Conservation (phyloP, 2,888 invertebrate species). For the Cryptus viduatorius region DNA sequence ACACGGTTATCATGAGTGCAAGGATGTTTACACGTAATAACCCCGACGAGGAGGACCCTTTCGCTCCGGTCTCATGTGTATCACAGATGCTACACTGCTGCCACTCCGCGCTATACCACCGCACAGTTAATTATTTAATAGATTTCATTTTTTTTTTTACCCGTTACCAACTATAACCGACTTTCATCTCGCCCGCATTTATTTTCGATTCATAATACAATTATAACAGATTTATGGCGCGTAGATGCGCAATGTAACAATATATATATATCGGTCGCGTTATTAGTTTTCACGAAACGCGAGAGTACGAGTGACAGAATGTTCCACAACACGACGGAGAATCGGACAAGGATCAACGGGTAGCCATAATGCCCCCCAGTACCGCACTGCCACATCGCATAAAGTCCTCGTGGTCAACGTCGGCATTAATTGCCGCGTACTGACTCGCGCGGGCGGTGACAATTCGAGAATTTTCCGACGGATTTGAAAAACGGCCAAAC, state of each 20-base stretch:
- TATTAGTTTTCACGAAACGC: neutral
- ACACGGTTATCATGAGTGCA: neutral
- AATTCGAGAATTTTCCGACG: neutral
- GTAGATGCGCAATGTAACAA: neutral
- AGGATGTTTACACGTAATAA: constrained; percentile 13
- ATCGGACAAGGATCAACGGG: constrained; percentile 56
- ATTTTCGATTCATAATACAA: neutral
- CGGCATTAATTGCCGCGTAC: constrained; percentile 48
- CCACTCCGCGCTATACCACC: constrained; percentile 18
- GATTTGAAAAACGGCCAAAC: neutral
- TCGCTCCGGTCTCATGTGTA: constrained; percentile 12
- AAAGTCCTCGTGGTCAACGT: constrained; percentile 59
- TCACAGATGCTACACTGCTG: constrained; percentile 30
- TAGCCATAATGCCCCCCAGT: constrained; percentile 62
- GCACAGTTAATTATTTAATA: constrained; percentile 33
- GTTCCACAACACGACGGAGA: constrained; percentile 59
- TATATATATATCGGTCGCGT: too few relatives aligned
- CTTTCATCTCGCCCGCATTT: neutral
- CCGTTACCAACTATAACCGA: neutral
- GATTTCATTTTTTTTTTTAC: constrained; percentile 26
- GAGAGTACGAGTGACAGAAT: neutral
- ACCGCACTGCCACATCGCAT: constrained; percentile 63
- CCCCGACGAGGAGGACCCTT: neutral
- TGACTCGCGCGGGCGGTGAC: neutral
- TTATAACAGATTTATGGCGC: neutral